Evolutionary conservation across 2,888 invertebrate genomes (phyloP).

Genomic region (Oxytorus armatus): DNA sequence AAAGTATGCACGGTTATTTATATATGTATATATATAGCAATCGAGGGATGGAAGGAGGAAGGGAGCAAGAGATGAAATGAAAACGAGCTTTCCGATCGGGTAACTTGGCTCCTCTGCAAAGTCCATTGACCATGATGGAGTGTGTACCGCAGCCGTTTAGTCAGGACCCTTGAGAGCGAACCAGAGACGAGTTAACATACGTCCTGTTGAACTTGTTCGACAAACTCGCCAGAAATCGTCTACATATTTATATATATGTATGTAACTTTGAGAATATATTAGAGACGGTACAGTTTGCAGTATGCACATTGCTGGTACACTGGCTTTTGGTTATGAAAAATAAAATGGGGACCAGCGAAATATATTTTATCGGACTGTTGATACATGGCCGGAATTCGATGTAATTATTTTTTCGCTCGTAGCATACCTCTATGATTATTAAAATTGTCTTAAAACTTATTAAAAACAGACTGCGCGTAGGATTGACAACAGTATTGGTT

Average conservation of each 20-base stretch:
- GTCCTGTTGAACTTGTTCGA: constrained; percentile 64
- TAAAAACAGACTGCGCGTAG: too few species aligned
- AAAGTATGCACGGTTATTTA: not conserved
- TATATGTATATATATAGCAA: not conserved
- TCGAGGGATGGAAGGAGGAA: not conserved
- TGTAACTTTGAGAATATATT: too few species aligned
- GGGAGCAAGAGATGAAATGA: constrained; percentile 26
- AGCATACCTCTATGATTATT: too few species aligned
- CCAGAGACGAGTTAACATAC: constrained; percentile 51
- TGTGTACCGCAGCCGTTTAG: constrained; percentile 51
- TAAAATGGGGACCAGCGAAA: too few species aligned
- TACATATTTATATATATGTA: constrained; percentile 5
- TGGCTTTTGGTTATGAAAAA: too few species aligned
- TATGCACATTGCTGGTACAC: too few species aligned
- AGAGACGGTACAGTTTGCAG: too few species aligned
- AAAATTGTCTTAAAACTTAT: too few species aligned
- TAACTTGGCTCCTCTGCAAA: constrained; percentile 34
- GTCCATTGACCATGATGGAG: constrained; percentile 62
- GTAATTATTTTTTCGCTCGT: too few species aligned
- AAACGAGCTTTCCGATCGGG: constrained; percentile 63
- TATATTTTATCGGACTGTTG: too few species aligned
- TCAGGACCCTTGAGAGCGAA: constrained; percentile 53
- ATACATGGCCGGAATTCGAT: too few species aligned
- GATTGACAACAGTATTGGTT: too few species aligned
- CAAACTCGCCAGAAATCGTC: constrained; percentile 58